phyloP scores from a whole-genome alignment of 2,888 invertebrate species.

The Coecobrya sp. region DNA sequence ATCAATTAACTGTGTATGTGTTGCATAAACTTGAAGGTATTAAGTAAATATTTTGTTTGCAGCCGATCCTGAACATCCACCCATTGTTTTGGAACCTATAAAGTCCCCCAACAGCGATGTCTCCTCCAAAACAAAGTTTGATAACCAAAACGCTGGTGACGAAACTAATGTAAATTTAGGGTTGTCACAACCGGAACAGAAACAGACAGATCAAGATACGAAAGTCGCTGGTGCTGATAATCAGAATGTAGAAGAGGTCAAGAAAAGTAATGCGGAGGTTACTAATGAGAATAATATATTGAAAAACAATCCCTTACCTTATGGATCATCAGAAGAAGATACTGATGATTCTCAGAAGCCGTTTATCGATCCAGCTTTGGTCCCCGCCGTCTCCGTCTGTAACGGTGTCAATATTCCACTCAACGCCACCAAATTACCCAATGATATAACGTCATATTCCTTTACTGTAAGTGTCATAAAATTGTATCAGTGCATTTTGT shows the following conservation, averaged over 20 bases:
- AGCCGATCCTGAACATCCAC: not conserved
- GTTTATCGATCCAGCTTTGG: slow-evolving; percentile 53
- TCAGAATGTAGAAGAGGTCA: not conserved
- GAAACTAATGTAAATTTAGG: not conserved
- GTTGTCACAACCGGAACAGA: no score
- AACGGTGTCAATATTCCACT: slow-evolving; percentile 63
- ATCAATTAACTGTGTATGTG: no score
- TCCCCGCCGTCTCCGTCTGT: no score
- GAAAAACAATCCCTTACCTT: no score
- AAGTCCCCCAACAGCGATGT: no score
- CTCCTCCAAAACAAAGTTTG: no score
- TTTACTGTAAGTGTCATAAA: slow-evolving; percentile 71
- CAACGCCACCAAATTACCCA: slow-evolving; percentile 61
- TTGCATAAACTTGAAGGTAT: no score
- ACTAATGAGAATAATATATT: no score
- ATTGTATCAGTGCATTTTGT: not conserved
- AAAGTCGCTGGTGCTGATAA: not conserved
- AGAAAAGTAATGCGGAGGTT: not conserved
- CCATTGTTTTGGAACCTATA: no score
- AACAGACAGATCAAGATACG: not conserved
- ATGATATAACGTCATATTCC: slow-evolving; percentile 78
- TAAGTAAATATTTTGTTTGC: no score
- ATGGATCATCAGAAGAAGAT: slow-evolving; percentile 77
- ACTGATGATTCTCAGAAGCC: slow-evolving; percentile 41
- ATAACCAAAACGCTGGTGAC: no score